Evolutionary conservation across 1,140 invertebrate genomes (phyloP), one percentile per base, ranked within the genome.

Genomic region (Charaxes varanes): DNA sequence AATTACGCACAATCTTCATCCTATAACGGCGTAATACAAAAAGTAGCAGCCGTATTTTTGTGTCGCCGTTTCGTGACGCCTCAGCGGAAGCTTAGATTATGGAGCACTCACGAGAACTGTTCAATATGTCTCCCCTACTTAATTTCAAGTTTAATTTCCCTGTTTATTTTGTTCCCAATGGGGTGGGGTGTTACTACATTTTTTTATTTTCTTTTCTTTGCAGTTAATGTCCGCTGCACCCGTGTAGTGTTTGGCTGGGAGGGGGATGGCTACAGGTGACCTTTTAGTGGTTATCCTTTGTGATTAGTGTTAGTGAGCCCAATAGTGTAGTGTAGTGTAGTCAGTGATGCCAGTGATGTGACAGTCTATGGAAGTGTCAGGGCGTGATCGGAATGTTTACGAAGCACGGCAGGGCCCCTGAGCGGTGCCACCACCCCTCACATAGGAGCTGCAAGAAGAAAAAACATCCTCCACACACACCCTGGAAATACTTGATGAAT

Each of bases 401-500:
- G 62, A 79, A 78, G 64, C 65, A 79, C 71, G 66, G 62, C 65
- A 72, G 64, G 66, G 58, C 71, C 63, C 67, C 67, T 59, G 71
- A 79, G 74, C 60, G 74, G 69, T 74, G 76, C 62, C 62, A 63
- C 19, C 76, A 70, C 57, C 62, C 62, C 59, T 71, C 71, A 31
- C 73, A 76, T 67, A 78, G 76, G 59, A 70, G 67, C 54, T 63
- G 66, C 56, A 79, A 73, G 66, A 84, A 76, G 71, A 84, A 83
- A 78, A 85, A 85, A 57, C 65, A 63, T 30, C 66, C 78, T 33
- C 69, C 71, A 42, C 71, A 82, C 51, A 82, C 84, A 50, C 84
- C 84, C 53, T 84, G 81, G 84, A 84, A 85, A 61, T 85, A 84
- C 77, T 84, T 84, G 79, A 85, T 85, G 81, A 84, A 77, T 84